Conservation (phyloP, 30 jellyfish, hydroid and myxozoan species). For the Aurelia aurita region DNA sequence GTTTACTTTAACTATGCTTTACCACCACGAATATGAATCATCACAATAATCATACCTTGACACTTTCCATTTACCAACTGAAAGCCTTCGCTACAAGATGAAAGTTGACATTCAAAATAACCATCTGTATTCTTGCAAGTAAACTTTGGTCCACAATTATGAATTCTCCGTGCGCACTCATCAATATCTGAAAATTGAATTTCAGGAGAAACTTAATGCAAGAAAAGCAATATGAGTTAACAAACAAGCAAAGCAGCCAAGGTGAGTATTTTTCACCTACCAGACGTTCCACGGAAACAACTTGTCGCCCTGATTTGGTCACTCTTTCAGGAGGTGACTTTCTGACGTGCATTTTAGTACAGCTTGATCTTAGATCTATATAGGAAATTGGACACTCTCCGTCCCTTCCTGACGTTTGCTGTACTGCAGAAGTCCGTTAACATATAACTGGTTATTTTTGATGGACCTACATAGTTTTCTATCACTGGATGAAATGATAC, state of each 20-base stretch:
- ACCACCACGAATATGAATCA: background rate
- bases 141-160: constrained; percentile 45
- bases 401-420: too few relatives aligned
- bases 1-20: background rate
- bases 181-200: constrained; percentile 39
- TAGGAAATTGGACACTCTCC: too few relatives aligned
- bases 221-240: background rate
- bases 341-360: too few relatives aligned
- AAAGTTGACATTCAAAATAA: constrained; percentile 26
- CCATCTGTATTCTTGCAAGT: constrained; percentile 64
- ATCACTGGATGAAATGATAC: too few relatives aligned
- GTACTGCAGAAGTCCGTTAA: too few relatives aligned
- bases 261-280: background rate
- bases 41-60: constrained; percentile 30
- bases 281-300: background rate
- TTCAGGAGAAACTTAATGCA: too few relatives aligned
- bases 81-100: constrained; percentile 59
- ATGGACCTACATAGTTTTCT: too few relatives aligned
- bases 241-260: background rate
- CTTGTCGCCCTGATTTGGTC: too few relatives aligned
- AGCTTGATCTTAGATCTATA: too few relatives aligned
- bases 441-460: too few relatives aligned
- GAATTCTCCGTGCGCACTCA: constrained; percentile 59
- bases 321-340: too few relatives aligned
- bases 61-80: constrained; percentile 40